Base-by-base conservation (phyloP, 1,140 invertebrate species). In the Drosophila lacteicornis region DNA sequence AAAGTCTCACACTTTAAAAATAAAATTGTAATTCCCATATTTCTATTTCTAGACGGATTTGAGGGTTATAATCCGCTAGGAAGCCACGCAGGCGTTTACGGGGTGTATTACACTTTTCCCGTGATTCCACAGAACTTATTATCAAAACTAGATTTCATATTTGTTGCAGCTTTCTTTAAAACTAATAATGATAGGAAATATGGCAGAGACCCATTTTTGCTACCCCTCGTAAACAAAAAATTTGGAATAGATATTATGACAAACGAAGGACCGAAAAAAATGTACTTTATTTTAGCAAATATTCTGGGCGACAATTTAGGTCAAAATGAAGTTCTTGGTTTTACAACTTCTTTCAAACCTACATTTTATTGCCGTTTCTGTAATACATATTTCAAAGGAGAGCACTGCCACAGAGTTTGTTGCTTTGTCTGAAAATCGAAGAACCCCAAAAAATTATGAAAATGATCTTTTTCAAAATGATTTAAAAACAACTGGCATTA, bases 301-400 rank as follows among this genome's bases (percentile, higher is more conserved):
- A 55, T 55, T 38, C 8, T 55, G 15, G 51, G 33, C 33, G 33
- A 38, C 30, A 55, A 55, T 36, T 36, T 55, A 36, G 51, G 51
- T 36, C 30, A 17, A 19, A 55, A 55, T 9, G 17, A 55, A 36
- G 30, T 55, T 19, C 17, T 55, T 12, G 51, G 51, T 3, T 55
- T 55, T 38, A 55, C 30, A n/a, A 55, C 51, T 19, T 55, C 33
- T 2, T 55, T 55, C 33, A 55, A 55, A 4, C 17, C 51, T 9
- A 38, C 3, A 17, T 38, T 36, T 55, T 55, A 19, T 38, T 55
- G 51, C 9, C 51, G 51, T 9, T 55, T 55, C 19, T 55, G 51
- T 38, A 17, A n/a, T 27, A n/a, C n/a, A n/a, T n/a, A 3, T n/a
- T 12, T 55, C 51, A 36, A 55, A 55, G n/a, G n/a, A 55, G 33